Conservation (phyloP, 2,888 invertebrate genomes). For the Lithophane socia region DNA sequence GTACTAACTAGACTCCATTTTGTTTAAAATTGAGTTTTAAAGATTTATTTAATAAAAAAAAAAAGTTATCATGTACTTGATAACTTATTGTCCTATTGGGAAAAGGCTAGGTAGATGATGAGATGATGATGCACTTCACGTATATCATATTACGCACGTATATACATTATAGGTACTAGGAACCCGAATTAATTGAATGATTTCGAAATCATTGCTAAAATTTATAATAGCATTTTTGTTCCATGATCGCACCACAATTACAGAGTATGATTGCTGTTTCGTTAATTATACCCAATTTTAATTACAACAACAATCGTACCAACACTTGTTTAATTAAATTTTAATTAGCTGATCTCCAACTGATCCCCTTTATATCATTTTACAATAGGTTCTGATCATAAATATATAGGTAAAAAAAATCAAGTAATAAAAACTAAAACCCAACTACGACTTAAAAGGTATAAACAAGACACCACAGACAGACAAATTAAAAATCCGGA, state of each 20-base stretch:
- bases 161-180: neutral
- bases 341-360: slow-evolving; percentile 38
- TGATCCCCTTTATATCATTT: slow-evolving; percentile 25
- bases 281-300: slow-evolving; percentile 48
- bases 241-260: slow-evolving; percentile 20
- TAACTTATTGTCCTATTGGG: too few relatives aligned
- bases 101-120: too few relatives aligned
- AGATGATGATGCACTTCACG: too few relatives aligned
- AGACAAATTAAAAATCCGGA: too few relatives aligned
- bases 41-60: slow-evolving; percentile 17
- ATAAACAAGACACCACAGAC: too few relatives aligned
- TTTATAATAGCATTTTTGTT: neutral
- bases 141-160: too few relatives aligned
- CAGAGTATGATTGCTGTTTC: slow-evolving; percentile 20
- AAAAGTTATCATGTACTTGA: neutral
- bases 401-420: too few relatives aligned
- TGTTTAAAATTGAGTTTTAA: slow-evolving; percentile 26
- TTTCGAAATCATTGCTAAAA: neutral
- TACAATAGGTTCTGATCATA: slow-evolving; percentile 3
- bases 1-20: slow-evolving; percentile 34
- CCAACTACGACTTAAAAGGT: too few relatives aligned
- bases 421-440: too few relatives aligned
- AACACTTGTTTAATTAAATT: slow-evolving; percentile 50
- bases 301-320: slow-evolving; percentile 35
- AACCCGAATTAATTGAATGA: neutral